Percentiles rank a stretch among this genome's conserved stretches.
Evolutionary conservation across 30 jellyfish, hydroid and myxozoan genomes (phyloP).

Genomic region (Haliclystus octoradiatus): DNA sequence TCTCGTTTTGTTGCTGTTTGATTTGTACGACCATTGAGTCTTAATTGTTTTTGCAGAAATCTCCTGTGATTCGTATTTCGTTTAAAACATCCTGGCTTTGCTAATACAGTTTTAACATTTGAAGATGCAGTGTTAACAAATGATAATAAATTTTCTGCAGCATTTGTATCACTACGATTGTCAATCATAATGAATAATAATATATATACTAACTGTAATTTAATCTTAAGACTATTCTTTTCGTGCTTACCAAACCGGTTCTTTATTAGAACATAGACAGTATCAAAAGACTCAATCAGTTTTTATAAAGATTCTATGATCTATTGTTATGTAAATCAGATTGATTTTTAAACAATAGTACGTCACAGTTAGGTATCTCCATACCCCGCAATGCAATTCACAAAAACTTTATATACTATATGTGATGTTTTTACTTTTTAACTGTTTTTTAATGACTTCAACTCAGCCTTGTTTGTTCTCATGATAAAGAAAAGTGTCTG

Average conservation of each 20-base stretch:
- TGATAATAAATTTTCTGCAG: slow-evolving; percentile 57
- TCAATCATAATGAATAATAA: not conserved
- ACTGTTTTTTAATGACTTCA: too few species aligned
- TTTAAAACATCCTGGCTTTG: slow-evolving; percentile 93
- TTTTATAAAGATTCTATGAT: not conserved
- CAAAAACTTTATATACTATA: too few species aligned
- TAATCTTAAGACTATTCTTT: too few species aligned
- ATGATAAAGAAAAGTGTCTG: too few species aligned
- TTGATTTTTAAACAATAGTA: not conserved
- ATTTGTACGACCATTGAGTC: not conserved
- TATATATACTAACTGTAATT: too few species aligned
- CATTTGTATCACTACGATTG: not conserved
- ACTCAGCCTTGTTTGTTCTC: too few species aligned
- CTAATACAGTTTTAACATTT: slow-evolving; percentile 70
- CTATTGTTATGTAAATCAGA: not conserved
- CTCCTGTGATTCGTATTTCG: slow-evolving; percentile 95
- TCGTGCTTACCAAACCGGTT: too few species aligned
- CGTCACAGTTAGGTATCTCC: not conserved
- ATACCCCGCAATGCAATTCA: not conserved
- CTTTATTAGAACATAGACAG: not conserved
- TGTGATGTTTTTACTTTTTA: too few species aligned
- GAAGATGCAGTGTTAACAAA: slow-evolving; percentile 87
- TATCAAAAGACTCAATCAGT: not conserved
- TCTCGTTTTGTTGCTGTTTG: slow-evolving; percentile 2
- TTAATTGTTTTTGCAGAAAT: slow-evolving; percentile 72